Conservation (phyloP, 2,888 invertebrate genomes). For the Portevinia maculata region DNA sequence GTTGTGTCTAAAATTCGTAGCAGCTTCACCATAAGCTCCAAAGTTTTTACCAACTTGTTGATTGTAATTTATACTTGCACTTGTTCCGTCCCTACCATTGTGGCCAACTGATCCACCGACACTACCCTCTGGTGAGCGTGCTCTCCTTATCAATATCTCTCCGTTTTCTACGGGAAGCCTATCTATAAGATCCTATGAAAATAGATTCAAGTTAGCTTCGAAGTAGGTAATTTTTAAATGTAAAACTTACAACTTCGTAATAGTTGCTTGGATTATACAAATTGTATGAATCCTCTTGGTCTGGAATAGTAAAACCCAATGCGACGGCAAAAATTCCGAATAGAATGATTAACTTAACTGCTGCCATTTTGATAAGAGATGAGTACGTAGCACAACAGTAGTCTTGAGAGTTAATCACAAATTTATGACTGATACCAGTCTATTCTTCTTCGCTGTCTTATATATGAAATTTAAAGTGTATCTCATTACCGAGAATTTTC, state of each 20-base stretch:
- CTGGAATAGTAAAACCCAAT: too few species aligned
- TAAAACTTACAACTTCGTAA: constrained; percentile 21
- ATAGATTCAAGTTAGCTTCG: not conserved
- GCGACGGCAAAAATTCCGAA: constrained; percentile 32
- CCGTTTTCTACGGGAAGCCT: not conserved
- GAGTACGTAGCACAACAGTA: not conserved
- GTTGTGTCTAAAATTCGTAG: constrained; percentile 17
- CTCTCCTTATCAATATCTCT: not conserved
- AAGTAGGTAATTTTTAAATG: not conserved
- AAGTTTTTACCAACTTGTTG: constrained; percentile 2
- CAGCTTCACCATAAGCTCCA: too few species aligned
- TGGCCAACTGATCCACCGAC: too few species aligned
- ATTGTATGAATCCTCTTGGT: not conserved
- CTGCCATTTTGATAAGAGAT: constrained; percentile 11
- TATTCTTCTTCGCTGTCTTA: too few species aligned
- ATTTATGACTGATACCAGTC: not conserved
- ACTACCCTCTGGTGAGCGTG: too few species aligned
- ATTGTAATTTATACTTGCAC: constrained; percentile 5
- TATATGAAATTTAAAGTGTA: too few species aligned
- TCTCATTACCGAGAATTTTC: too few species aligned
- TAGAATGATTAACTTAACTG: constrained; percentile 19
- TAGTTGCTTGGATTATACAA: not conserved
- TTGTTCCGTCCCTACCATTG: constrained; percentile 5
- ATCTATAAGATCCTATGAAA: not conserved
- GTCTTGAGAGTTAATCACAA: not conserved